Conservation (phyloP, 2,113 vertebrate species). For the Passer montanus region DNA sequence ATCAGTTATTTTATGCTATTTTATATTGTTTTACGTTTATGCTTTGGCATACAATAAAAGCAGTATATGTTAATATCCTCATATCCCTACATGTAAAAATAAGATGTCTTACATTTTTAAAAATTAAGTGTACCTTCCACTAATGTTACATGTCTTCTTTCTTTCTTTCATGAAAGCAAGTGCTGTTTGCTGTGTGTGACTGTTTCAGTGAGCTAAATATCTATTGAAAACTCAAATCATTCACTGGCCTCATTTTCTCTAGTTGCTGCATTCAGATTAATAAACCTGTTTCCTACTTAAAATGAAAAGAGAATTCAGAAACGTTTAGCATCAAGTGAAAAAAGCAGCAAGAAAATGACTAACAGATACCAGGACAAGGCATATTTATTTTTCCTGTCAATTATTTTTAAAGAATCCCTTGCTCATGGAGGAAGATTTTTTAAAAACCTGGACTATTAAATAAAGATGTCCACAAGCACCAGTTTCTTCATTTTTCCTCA, state of each 20-base stretch:
- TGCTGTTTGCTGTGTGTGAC: conserved; percentile 28
- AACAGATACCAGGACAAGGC: background rate
- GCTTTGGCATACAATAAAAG: conserved; percentile 34
- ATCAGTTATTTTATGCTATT: background rate
- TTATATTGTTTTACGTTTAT: background rate
- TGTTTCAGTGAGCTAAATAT: conserved; percentile 57
- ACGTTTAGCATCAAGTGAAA: conserved; percentile 32
- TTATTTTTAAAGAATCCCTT: conserved; percentile 75
- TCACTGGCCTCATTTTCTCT: conserved; percentile 61
- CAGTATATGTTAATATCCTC: conserved; percentile 29
- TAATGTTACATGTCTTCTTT: conserved; percentile 33
- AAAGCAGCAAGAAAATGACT: conserved; percentile 53
- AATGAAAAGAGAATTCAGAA: conserved; percentile 67
- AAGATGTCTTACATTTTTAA: conserved; percentile 36
- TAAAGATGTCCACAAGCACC: conserved; percentile 16
- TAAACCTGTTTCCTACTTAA: conserved; percentile 69
- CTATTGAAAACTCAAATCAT: conserved; percentile 55
- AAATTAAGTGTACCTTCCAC: conserved; percentile 26
- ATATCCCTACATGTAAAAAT: conserved; percentile 4
- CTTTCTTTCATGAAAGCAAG: conserved; percentile 48
- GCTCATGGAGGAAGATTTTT: conserved; percentile 49
- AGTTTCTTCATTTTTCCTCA: conserved; percentile 67
- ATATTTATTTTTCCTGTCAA: conserved; percentile 70
- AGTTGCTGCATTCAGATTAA: conserved; percentile 66
- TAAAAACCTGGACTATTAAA: conserved; percentile 1